Conservation (phyloP, 1,140 invertebrate genomes). For the Drosophila nigrodunni region DNA sequence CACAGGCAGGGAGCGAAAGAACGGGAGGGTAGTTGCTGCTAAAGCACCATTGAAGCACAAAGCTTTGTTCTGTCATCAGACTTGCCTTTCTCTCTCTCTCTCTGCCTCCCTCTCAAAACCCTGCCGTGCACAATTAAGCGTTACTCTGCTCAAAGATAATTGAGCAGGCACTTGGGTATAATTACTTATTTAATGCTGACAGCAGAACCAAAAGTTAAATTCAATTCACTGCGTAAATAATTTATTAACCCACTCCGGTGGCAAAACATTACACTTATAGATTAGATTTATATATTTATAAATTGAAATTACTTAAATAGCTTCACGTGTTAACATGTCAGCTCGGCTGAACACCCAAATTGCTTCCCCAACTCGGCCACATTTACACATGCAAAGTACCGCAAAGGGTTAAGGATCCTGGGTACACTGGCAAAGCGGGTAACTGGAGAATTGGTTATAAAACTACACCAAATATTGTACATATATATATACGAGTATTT, state of each 20-base stretch:
- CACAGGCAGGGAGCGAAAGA: background rate
- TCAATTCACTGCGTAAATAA: conserved; percentile 65
- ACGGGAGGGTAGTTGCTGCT: conserved; percentile 14
- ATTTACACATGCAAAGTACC: conserved; percentile 66
- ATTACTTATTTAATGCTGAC: conserved; percentile 82
- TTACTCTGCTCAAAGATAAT: conserved; percentile 76
- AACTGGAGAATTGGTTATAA: conserved; percentile 10
- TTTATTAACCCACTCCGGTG: conserved; percentile 43
- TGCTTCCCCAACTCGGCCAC: conserved; percentile 23
- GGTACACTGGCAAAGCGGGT: background rate
- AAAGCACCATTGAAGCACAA: conserved; percentile 46
- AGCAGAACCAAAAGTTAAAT: conserved; percentile 54
- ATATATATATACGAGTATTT: conserved; percentile 16
- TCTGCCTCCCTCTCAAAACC: conserved; percentile 15
- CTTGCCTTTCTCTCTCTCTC: background rate
- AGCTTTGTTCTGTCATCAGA: conserved; percentile 58
- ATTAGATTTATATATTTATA: conserved; percentile 47
- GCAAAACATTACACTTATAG: conserved; percentile 31
- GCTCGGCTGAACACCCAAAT: conserved; percentile 24
- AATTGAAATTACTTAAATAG: conserved; percentile 61
- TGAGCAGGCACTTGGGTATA: conserved; percentile 84
- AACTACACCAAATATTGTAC: conserved; percentile 20
- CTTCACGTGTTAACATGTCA: conserved; percentile 71
- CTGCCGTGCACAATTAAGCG: conserved; percentile 72
- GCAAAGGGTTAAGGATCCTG: conserved; percentile 41